Base-by-base conservation (phyloP, 2,797 vertebrate species). In the Valencia hispanica region DNA sequence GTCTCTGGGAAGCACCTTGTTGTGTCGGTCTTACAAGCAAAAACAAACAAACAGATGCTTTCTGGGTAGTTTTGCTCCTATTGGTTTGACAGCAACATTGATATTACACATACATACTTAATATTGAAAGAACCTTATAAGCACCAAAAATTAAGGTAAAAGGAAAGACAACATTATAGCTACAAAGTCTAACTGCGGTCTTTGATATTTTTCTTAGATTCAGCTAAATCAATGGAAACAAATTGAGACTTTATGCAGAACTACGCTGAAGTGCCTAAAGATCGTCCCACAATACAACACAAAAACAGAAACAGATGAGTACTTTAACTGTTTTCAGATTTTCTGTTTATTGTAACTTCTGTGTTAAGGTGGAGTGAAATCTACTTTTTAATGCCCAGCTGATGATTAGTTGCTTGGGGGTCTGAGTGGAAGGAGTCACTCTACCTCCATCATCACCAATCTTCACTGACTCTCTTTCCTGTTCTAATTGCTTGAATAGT, bases 401-500 rank as follows among this genome's bases (percentile, higher is more conserved):
- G 70, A 76, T 89, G 86, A 87, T 89, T 82, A 82, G 77, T 72
- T 77, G 65, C 5, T 15, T 73, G 63, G 79, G 51, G 81, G 77
- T 88, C 86, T 91, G 82, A 89, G 86, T 65, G 87, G 85, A 73
- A 80, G 80, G 84, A 86, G 78, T 84, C 81, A 68, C 84, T 87
- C 70, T 83, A 36, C 80, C 65, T 80, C 87, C 88, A 92, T 90
- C 91, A 91, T 57, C 86, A 85, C 80, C 85, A 76, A 71, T 82
- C 79, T 82, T 86, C 57, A 10, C 83, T 84, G 5, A 27, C 79
- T 88, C 86, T 86, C 93, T 94, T 95, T 95, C 93, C 94, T 94
- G 88, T 78, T 90, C 88, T 95, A 94, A 95, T 95, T 91, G 92
- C 88, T 88, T 71, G 65, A 83, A 88, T 75, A 89, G 84, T 84